Base-by-base conservation (phyloP, 1,140 invertebrate genomes). In the Drosophila ananassae region DNA sequence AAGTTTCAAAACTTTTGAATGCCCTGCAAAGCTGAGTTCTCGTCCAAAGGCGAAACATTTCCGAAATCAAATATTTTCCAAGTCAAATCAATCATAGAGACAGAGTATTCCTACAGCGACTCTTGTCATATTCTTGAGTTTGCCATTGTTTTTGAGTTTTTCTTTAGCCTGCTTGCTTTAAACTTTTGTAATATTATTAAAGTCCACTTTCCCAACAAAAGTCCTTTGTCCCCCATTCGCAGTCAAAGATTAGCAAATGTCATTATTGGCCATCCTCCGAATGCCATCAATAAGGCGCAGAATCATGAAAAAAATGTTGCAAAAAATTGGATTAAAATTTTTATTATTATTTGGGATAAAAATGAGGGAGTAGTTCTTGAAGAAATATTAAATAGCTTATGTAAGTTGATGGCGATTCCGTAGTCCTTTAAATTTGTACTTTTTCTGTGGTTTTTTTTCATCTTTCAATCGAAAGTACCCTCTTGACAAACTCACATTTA, bases 111-210 rank as follows among this genome's bases (percentile, higher is more conserved):
- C 2, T 13, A 3, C 8, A 6, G 25, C 67, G 67, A 69, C 28
- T 17, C 21, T 10, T 32, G 13, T 3, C 8, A 21, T 12, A 6
- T 21, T 53, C 8, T 56, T 57, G 58, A 52, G 28, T 41, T 46
- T 24, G 39, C 21, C 48, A 50, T 79, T 59, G 69, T 61, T 66
- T 72, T 61, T 59, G 34, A 54, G 34, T 30, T 8, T 54, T 52
- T 32, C 61, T 75, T 56, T 58, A 39, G 12, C 44, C 61, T 73
- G 57, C 58, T 58, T 56, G 54, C 61, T 30, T 59, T 51, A 44
- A 82, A 82, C 79, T 83, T 83, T 83, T 57, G 79, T 75, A 83
- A 83, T 83, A 76, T 76, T 84, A 83, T 83, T 79, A 63, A 66
- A 77, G 79, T 69, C 44, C 60, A 71, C 56, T 83, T 78, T 46